Evolutionary conservation across 2,797 vertebrate species (phyloP).

Genomic region (Buceros bicornis): DNA sequence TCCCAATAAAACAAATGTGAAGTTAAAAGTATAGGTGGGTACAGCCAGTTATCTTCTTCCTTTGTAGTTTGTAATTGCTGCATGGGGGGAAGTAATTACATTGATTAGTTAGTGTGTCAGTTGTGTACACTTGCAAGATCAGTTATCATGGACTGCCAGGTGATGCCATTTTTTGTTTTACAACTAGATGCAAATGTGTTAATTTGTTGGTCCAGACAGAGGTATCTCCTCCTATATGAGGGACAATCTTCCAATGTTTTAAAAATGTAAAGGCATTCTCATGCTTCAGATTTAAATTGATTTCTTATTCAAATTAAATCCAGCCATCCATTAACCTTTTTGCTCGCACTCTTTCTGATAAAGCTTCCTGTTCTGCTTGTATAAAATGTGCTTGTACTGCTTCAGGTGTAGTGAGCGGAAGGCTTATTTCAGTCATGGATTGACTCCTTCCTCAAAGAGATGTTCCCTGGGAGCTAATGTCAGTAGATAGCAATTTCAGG

Average conservation of each 20-base stretch:
- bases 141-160: not conserved
- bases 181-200: not conserved
- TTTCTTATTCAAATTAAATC: slow-evolving; percentile 9
- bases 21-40: not conserved
- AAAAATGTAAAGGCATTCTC: not conserved
- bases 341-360: not conserved
- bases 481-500: not conserved
- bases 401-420: not conserved
- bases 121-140: not conserved
- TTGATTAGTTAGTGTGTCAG: not conserved
- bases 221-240: not conserved
- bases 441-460: not conserved
- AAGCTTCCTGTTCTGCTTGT: not conserved
- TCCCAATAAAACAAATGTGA: not conserved
- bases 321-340: not conserved
- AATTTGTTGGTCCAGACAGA: not conserved
- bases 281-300: slow-evolving; percentile 1
- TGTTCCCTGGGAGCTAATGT: not conserved
- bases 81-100: not conserved
- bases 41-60: not conserved
- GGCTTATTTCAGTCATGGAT: not conserved
- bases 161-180: not conserved
- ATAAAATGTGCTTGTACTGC: not conserved
- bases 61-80: not conserved
- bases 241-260: not conserved